Conservation (phyloP, 2,113 vertebrate genomes). For the Ploceus nigricollis region DNA sequence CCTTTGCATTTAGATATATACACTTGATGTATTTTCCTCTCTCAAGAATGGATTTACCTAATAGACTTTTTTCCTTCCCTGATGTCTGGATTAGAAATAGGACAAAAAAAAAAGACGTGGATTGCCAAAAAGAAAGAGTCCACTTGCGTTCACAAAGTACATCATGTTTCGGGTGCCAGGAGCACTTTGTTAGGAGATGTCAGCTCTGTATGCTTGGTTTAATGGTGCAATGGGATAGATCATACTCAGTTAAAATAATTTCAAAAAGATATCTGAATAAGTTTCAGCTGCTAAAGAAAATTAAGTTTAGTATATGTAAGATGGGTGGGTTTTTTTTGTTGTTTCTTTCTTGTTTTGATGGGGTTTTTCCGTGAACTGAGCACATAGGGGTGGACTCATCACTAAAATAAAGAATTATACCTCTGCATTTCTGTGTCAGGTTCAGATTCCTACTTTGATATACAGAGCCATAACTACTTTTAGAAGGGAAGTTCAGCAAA, state of each 20-base stretch:
- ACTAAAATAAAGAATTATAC: background rate
- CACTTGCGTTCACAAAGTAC: background rate
- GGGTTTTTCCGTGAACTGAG: background rate
- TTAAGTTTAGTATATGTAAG: background rate
- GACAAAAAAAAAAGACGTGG: background rate
- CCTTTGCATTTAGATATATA: background rate
- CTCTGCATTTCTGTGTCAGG: fast-evolving
- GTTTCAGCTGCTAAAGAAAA: background rate
- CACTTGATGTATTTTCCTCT: background rate
- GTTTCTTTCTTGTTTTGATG: background rate
- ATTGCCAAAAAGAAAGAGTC: background rate
- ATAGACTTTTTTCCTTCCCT: background rate
- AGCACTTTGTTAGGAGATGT: background rate
- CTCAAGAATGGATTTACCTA: background rate
- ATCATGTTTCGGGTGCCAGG: background rate
- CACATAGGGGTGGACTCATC: fast-evolving
- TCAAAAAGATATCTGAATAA: background rate
- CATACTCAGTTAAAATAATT: background rate
- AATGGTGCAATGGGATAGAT: background rate
- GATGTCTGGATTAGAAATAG: background rate
- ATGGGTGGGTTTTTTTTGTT: fast-evolving
- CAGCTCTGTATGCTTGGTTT: background rate
- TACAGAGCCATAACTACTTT: background rate
- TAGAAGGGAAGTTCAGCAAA: background rate
- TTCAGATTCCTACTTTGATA: background rate